Conservation (phyloP, 2,113 vertebrate genomes). For the Neogale vison region DNA sequence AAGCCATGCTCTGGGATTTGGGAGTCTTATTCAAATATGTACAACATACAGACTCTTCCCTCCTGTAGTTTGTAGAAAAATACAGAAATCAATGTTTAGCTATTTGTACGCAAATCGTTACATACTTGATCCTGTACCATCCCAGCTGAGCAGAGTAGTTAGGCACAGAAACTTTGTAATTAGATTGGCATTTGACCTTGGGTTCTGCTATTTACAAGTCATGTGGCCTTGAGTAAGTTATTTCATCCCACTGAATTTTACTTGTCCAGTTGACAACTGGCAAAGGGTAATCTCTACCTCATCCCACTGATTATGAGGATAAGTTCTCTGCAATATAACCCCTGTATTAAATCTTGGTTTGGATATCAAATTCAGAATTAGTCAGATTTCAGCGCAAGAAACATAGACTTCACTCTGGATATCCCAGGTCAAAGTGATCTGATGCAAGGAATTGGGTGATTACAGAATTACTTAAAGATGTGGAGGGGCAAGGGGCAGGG, state of each 20-base stretch:
- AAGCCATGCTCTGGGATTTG: not conserved
- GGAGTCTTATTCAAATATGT: not conserved
- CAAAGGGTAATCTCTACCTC: not conserved
- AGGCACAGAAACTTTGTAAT: not conserved
- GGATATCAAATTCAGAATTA: not conserved
- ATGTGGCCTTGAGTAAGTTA: not conserved
- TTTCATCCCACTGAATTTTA: not conserved
- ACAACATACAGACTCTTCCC: not conserved
- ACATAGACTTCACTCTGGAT: not conserved
- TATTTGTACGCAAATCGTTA: not conserved
- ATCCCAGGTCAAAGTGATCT: not conserved
- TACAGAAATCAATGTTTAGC: not conserved
- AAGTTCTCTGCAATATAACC: not conserved
- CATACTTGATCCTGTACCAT: not conserved
- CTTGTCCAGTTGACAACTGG: not conserved
- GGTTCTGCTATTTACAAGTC: not conserved
- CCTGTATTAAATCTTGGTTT: not conserved
- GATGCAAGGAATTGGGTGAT: not conserved
- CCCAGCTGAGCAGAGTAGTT: not conserved
- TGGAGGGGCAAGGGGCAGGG: not conserved
- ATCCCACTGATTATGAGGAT: not conserved
- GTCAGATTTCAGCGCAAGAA: conserved; percentile 7
- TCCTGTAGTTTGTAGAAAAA: not conserved
- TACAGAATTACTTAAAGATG: conserved; percentile 24
- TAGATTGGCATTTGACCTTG: conserved; percentile 2